Percentiles rank a stretch among this genome's conserved stretches.
Evolutionary conservation across 2,888 invertebrate genomes (phyloP).

Genomic region (Cyclophora punctaria): DNA sequence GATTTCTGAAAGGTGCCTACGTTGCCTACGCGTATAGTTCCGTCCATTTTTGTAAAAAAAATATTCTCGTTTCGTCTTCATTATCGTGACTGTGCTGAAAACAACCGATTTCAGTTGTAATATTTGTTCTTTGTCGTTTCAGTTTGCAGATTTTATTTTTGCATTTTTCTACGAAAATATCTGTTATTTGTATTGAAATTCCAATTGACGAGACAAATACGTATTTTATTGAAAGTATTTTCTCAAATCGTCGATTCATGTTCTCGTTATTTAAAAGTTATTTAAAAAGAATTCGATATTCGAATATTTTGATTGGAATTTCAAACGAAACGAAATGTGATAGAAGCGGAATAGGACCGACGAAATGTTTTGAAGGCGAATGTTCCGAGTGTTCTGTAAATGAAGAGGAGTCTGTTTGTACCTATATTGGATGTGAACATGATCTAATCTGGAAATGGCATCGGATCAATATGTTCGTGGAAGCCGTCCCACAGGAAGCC

Average conservation of each 20-base stretch:
- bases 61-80: slow-evolving; percentile 27
- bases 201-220: not conserved
- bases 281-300: too few species aligned
- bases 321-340: too few species aligned
- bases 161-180: not conserved
- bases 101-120: slow-evolving; percentile 18
- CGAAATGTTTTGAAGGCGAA: too few species aligned
- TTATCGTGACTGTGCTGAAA: slow-evolving; percentile 20
- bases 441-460: slow-evolving; percentile 19
- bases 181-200: slow-evolving; percentile 6
- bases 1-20: not conserved
- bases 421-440: slow-evolving; percentile 2
- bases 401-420: slow-evolving; percentile 9
- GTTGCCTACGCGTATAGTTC: slow-evolving; percentile 3
- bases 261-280: too few species aligned
- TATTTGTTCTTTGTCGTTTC: slow-evolving; percentile 18
- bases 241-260: too few species aligned
- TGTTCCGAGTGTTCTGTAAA: too few species aligned
- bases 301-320: too few species aligned
- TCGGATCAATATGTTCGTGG: slow-evolving; percentile 16
- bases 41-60: slow-evolving; percentile 18
- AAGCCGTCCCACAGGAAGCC: slow-evolving; percentile 14
- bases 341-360: too few species aligned
- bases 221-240: too few species aligned
- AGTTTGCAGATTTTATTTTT: slow-evolving; percentile 1